These are phyloP conservation scores for Drosophila quadrilineata DNA, from an alignment of 1,140 invertebrate species.

Conservation along the genomic window DNA sequence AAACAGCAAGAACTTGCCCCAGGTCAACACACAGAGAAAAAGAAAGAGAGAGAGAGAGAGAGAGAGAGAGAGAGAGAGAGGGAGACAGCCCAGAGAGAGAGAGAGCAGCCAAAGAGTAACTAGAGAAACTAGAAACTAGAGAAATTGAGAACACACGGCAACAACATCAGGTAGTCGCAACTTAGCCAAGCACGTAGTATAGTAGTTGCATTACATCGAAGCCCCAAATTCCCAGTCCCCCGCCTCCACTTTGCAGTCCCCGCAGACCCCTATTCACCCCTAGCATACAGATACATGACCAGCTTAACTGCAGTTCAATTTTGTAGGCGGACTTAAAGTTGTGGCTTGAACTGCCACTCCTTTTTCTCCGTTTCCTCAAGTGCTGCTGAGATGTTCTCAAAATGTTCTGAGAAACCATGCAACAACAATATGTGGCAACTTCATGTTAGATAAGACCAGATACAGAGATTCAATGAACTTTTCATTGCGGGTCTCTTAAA, in stretches of 20 bases:
- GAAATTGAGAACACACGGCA: neutral
- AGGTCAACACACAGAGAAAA: slow-evolving; percentile 14
- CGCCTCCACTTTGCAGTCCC: neutral
- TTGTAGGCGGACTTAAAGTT: slow-evolving; percentile 45
- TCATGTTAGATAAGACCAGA: slow-evolving; percentile 10
- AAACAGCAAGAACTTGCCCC: slow-evolving; percentile 33
- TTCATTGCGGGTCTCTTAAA: neutral
- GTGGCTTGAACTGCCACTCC: slow-evolving; percentile 24
- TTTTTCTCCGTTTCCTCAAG: too few species aligned
- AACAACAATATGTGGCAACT: slow-evolving; percentile 11
- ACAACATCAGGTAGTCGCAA: neutral
- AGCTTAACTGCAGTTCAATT: slow-evolving; percentile 24
- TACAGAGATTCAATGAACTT: slow-evolving; percentile 13
- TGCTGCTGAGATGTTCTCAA: slow-evolving; percentile 31
- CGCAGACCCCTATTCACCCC: neutral
- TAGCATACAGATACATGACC: neutral
- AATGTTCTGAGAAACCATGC: slow-evolving; percentile 5
- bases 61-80: neutral
- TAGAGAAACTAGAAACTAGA: neutral
- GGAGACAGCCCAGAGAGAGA: too few species aligned
- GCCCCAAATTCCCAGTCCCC: neutral
- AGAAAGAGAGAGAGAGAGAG: neutral
- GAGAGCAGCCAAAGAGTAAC: neutral
- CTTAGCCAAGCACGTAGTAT: slow-evolving; percentile 24
- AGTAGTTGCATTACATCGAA: slow-evolving; percentile 38